A percentile compares a stretch with the other conserved stretches of the same genome.
Evolutionary conservation across 2,888 invertebrate genomes (phyloP).

Genomic region (Cremastobaeus sp.): DNA sequence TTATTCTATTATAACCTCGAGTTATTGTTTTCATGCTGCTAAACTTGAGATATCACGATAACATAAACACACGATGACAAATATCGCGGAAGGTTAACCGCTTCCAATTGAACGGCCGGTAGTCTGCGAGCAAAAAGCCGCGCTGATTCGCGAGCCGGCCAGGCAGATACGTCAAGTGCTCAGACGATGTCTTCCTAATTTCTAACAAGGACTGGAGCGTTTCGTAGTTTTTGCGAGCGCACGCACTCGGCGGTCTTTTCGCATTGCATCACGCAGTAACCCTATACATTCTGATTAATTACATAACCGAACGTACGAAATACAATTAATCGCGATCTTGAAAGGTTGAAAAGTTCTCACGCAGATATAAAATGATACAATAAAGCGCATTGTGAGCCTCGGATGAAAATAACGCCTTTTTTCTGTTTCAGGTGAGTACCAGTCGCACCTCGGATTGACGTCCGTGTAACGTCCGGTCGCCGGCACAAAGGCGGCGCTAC

Average conservation of each 20-base stretch:
- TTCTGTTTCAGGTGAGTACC: conserved; percentile 43
- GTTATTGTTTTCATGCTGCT: conserved; percentile 31
- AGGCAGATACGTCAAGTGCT: too few relatives aligned
- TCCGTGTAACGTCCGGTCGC: conserved; percentile 10
- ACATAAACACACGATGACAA: conserved; percentile 10
- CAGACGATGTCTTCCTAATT: too few relatives aligned
- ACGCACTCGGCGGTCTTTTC: conserved; percentile 13
- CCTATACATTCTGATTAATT: conserved; percentile 42
- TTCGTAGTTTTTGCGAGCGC: background rate
- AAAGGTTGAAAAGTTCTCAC: conserved; percentile 56
- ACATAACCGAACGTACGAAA: conserved; percentile 37
- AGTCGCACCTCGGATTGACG: conserved; percentile 25
- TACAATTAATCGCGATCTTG: conserved; percentile 45
- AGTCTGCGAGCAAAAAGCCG: too few relatives aligned
- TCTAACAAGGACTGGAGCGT: too few relatives aligned
- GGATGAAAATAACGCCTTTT: background rate
- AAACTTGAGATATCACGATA: conserved; percentile 27
- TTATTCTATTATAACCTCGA: conserved; percentile 32
- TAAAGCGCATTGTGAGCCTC: conserved; percentile 27
- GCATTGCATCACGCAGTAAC: conserved; percentile 38
- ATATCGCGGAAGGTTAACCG: background rate
- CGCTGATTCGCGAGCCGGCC: too few relatives aligned
- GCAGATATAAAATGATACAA: conserved; percentile 41
- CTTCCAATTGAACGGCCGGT: too few relatives aligned
- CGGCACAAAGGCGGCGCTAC: background rate